Conservation (phyloP, 2,888 invertebrate species). For the Cosmia pyralina region DNA sequence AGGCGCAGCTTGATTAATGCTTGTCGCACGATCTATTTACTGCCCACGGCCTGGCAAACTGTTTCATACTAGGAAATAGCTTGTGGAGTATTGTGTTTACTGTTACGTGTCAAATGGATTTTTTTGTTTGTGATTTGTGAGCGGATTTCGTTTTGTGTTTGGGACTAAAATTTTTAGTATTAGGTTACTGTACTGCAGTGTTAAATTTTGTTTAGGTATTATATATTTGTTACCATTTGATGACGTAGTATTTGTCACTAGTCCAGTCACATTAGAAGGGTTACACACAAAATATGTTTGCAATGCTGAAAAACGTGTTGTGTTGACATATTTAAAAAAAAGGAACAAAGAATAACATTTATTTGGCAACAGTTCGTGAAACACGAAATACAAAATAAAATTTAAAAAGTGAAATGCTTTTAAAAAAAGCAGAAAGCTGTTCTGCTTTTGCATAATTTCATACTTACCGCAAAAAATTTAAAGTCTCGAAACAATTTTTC, state of each 20-base stretch:
- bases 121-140: conserved; percentile 37
- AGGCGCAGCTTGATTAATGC: conserved; percentile 82
- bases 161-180: neutral
- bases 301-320: neutral
- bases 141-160: neutral
- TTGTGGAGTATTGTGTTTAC: conserved; percentile 47
- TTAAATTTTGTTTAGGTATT: neutral
- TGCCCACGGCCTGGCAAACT: conserved; percentile 64
- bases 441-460: neutral
- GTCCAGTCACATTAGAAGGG: too few species aligned
- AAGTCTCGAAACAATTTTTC: conserved; percentile 21
- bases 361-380: too few species aligned
- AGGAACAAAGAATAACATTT: too few species aligned
- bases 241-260: neutral
- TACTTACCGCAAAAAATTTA: neutral
- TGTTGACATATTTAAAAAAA: neutral
- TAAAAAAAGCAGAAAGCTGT: neutral
- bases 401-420: too few species aligned
- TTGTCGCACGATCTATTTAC: conserved; percentile 80
- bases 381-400: too few species aligned
- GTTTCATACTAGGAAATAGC: conserved; percentile 65
- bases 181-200: neutral
- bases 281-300: too few species aligned
- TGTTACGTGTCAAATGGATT: conserved; percentile 19
- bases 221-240: neutral